Base-by-base conservation (phyloP, 2,113 vertebrate species). In the Rana temporaria region DNA sequence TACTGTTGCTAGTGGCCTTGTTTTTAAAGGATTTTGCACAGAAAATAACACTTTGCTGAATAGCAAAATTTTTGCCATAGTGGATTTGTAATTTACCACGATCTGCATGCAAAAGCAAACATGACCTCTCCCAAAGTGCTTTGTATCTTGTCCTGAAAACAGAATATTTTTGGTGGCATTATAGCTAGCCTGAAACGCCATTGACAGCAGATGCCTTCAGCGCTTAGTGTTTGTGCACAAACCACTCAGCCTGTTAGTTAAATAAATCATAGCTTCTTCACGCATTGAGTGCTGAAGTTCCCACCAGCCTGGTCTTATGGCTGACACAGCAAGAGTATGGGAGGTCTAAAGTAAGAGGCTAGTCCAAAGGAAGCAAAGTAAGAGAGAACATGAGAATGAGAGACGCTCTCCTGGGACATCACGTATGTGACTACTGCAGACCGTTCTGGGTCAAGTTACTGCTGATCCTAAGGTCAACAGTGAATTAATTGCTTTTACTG, bases 271-370 rank as follows among this genome's bases (percentile, higher is more conserved):
- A 19, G 80, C 71, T 63, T 78, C 74, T 79, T n/a, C 14, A 18
- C 4, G 8, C 14, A 80, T 80, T 83, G 76, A 77, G 64, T 22
- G 68, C 0, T 63, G 24, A 79, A 60, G 60, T 75, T 85, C 79
- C 59, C 68, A 77, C 59, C 75, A 56, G 9, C 63, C 66, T 78
- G 62, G 75, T 62, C 9, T 0, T 82, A 30, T 2, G 38, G 85
- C 86, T 88, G 88, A 90, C 81, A 85, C 85, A 87, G 85, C 86
- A 88, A 82, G 87, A 84, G 0, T 2, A 20, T 9, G 20, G 18
- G n/a, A 63, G 34, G 20, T 17, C 56, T 52, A 0, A n/a, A 55
- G 26, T 18, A 52, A 63, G 64, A 76, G 30, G 55, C 11, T 59
- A n/a, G 26, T 11, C 19, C 5, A 62, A 11, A 62, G 59, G 9